Percentiles rank a stretch among this genome's conserved stretches.
phyloP scores from a whole-genome alignment of 2,888 invertebrate species.

The Lochmaea capreae region DNA sequence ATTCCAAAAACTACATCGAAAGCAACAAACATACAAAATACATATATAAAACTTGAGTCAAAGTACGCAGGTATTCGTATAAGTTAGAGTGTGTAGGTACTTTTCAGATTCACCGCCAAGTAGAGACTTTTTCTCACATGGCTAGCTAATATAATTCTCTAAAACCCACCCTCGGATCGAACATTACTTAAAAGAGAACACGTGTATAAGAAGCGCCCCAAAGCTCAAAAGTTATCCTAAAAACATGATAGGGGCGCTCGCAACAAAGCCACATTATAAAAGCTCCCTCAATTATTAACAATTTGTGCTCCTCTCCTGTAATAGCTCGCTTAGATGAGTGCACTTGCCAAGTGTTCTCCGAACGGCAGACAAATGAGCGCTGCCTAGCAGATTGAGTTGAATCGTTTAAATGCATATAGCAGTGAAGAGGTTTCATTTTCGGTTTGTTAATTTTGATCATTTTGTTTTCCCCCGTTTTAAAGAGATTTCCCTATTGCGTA shows the following conservation, averaged over 20 bases:
- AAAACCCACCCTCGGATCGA: conserved; percentile 7
- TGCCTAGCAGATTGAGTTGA: conserved; percentile 44
- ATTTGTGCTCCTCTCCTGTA: conserved; percentile 59
- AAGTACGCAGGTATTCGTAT: no score
- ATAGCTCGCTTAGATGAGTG: conserved; percentile 60
- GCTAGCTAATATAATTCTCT: conserved; percentile 6
- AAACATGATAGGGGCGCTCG: conserved; percentile 45
- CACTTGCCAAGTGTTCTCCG: conserved; percentile 57
- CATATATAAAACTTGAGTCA: no score
- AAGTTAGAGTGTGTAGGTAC: neutral
- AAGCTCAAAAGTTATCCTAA: conserved; percentile 49
- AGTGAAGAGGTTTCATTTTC: conserved; percentile 47
- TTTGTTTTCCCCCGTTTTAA: conserved; percentile 30
- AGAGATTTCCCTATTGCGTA: conserved; percentile 5
- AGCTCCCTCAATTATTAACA: conserved; percentile 62
- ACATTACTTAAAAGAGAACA: conserved; percentile 34
- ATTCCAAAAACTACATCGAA: no score
- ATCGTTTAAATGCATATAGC: conserved; percentile 46
- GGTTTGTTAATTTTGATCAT: conserved; percentile 46
- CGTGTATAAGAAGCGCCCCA: conserved; percentile 45
- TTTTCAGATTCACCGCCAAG: neutral
- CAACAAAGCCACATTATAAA: conserved; percentile 54
- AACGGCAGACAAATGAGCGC: conserved; percentile 62
- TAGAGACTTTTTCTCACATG: conserved; percentile 15
- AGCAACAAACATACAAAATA: no score